Conservation (phyloP, 2,888 invertebrate species). For the Ochlodes sylvanus region DNA sequence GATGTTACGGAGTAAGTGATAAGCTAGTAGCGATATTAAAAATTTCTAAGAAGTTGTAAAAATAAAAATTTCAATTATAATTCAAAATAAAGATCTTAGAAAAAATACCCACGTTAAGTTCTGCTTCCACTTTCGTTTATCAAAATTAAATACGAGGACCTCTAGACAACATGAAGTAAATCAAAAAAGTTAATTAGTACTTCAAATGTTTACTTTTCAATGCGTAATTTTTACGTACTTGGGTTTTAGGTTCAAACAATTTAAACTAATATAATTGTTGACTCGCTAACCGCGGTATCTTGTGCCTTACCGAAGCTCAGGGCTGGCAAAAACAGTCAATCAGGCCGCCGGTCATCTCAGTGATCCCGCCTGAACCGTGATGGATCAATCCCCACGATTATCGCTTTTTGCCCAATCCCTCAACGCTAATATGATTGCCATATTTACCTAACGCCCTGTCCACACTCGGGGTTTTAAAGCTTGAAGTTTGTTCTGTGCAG, state of each 20-base stretch:
- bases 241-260: too few species aligned
- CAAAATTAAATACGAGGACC: too few species aligned
- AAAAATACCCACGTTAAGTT: too few species aligned
- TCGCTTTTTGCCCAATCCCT: conserved; percentile 25
- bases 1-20: not conserved
- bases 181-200: too few species aligned
- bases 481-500: not conserved
- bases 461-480: not conserved
- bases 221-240: too few species aligned
- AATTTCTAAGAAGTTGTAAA: too few species aligned
- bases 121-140: too few species aligned
- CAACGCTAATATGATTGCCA: conserved; percentile 24
- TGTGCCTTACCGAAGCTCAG: not conserved
- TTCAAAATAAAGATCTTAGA: too few species aligned
- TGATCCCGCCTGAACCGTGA: conserved; percentile 19
- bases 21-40: not conserved
- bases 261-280: too few species aligned
- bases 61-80: too few species aligned
- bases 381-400: conserved; percentile 31
- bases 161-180: too few species aligned
- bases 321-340: conserved; percentile 25
- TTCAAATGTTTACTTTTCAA: too few species aligned
- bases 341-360: conserved; percentile 17
- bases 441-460: conserved; percentile 11
- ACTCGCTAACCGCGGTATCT: not conserved